Evolutionary conservation across 2,113 vertebrate species (phyloP).

Genomic region (Cryptoleucopteryx plumbea): DNA sequence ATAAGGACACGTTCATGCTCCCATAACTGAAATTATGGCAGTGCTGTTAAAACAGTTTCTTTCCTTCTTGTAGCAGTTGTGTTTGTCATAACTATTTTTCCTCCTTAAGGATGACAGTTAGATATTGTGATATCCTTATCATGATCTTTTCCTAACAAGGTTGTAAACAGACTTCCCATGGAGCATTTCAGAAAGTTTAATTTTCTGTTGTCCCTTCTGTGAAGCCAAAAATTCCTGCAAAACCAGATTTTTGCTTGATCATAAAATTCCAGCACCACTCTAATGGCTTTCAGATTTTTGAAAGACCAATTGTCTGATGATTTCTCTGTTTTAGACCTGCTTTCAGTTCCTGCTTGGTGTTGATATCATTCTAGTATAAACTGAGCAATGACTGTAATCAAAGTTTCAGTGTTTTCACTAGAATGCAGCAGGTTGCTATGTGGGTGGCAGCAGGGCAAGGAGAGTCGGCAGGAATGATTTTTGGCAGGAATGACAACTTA

Average conservation of each 20-base stretch:
- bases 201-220: neutral
- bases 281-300: neutral
- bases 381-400: slow-evolving; percentile 20
- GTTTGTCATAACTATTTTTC: neutral
- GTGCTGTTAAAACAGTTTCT: neutral
- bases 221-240: neutral
- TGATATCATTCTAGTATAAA: neutral
- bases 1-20: neutral
- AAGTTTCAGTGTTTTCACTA: slow-evolving; percentile 15
- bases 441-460: neutral
- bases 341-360: neutral
- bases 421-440: neutral
- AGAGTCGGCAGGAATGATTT: neutral
- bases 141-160: neutral
- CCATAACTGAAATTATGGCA: neutral
- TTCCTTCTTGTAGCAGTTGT: neutral
- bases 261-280: neutral
- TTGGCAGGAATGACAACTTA: neutral
- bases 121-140: neutral
- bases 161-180: neutral
- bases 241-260: neutral
- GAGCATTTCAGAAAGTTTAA: neutral
- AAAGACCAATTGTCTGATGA: neutral
- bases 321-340: neutral
- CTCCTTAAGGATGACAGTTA: neutral